These are phyloP conservation scores for Himalopsyche kuldschensis DNA, from an alignment of 2,888 invertebrate species.

Conservation along the genomic window DNA sequence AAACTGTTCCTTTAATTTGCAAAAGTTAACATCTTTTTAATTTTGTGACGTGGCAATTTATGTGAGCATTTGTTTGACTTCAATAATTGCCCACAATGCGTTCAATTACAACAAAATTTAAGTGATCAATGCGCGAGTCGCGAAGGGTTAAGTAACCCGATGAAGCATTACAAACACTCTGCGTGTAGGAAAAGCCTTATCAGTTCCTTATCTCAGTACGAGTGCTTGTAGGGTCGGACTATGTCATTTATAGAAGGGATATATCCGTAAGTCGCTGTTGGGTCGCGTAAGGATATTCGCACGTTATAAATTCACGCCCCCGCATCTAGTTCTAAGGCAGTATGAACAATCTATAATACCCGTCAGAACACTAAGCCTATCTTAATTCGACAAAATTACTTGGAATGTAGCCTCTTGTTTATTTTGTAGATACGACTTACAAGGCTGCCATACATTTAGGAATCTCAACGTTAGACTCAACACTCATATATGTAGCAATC, in stretches of 20 bases:
- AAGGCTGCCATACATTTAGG: neutral
- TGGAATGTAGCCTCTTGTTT: neutral
- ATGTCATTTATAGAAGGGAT: neutral
- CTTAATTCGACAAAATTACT: conserved; percentile 13
- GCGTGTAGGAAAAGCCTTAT: neutral
- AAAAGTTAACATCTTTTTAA: no score
- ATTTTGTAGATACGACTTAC: neutral
- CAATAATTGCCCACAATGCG: no score
- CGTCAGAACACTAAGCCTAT: neutral
- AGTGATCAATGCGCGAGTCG: neutral
- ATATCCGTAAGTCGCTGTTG: neutral
- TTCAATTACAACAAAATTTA: no score
- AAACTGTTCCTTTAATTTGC: no score
- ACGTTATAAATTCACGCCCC: conserved; percentile 17
- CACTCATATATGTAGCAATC: no score
- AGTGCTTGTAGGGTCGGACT: neutral
- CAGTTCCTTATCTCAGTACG: conserved; percentile 2
- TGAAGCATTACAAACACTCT: neutral
- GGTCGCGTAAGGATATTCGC: conserved; percentile 8
- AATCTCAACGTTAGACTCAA: no score
- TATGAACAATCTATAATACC: conserved; percentile 3
- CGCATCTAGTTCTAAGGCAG: neutral
- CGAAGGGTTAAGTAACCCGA: neutral
- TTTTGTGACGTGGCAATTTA: no score
- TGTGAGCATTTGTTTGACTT: no score